Evolutionary conservation across 2,888 invertebrate genomes (phyloP).

Genomic region (Drosophila emarginata): DNA sequence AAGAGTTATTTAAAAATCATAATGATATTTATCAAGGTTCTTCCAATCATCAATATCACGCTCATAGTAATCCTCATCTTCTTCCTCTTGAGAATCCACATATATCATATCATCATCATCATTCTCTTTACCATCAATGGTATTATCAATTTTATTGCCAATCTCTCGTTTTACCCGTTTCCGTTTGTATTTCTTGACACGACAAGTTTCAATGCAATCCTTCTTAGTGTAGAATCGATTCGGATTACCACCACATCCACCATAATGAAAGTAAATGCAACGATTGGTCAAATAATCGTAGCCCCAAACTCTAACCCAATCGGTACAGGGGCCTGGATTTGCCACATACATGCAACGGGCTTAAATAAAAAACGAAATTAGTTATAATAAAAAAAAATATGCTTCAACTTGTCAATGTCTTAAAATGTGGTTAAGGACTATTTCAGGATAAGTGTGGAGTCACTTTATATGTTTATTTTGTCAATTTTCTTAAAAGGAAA

Average conservation of each 20-base stretch:
- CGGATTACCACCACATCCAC: conserved; percentile 63
- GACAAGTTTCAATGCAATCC: conserved; percentile 51
- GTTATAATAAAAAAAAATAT: not conserved
- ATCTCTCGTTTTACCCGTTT: conserved; percentile 20
- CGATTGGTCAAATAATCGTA: conserved; percentile 55
- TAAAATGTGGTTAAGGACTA: no score
- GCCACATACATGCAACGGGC: conserved; percentile 54
- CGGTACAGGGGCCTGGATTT: conserved; percentile 47
- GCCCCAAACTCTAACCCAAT: conserved; percentile 49
- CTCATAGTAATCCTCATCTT: conserved; percentile 27
- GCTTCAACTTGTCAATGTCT: no score
- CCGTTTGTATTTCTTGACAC: conserved; percentile 19
- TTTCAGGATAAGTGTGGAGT: no score
- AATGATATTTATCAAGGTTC: conserved; percentile 9
- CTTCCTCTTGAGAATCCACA: not conserved
- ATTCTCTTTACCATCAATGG: not conserved
- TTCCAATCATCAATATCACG: conserved; percentile 40
- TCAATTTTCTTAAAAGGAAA: no score
- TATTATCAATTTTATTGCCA: not conserved
- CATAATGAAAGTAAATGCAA: conserved; percentile 53
- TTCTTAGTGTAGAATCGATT: conserved; percentile 48
- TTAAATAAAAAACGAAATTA: not conserved
- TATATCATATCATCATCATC: conserved; percentile 14
- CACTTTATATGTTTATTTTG: no score
- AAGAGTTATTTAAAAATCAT: not conserved